A percentile compares a stretch with the other conserved stretches of the same genome.
These are phyloP conservation scores for Oryctes rhinoceros DNA, from an alignment of 1,140 invertebrate species.

Conservation along the genomic window DNA sequence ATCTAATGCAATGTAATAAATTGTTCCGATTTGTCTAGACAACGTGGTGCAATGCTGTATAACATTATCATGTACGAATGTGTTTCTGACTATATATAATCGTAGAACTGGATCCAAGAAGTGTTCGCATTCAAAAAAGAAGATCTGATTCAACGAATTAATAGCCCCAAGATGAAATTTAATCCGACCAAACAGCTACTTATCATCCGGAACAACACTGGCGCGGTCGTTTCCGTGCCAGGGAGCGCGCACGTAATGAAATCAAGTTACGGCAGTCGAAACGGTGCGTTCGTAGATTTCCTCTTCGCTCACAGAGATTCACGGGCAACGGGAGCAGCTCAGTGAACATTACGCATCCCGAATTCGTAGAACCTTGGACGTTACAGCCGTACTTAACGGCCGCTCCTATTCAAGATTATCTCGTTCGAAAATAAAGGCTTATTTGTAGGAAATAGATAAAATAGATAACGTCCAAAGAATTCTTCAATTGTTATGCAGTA, in stretches of 20 bases:
- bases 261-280: background rate
- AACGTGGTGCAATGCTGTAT: no score
- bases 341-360: background rate
- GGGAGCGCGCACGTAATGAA: background rate
- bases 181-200: conserved; percentile 4
- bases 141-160: background rate
- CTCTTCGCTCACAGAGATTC: background rate
- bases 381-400: no score
- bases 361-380: no score
- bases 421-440: no score
- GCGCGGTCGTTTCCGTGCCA: background rate
- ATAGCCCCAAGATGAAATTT: conserved; percentile 2
- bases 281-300: background rate
- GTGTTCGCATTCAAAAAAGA: background rate
- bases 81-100: background rate
- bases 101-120: background rate
- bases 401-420: no score
- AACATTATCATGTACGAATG: no score
- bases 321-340: background rate
- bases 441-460: no score
- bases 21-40: no score
- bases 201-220: background rate
- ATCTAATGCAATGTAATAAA: no score
- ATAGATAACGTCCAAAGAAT: no score
- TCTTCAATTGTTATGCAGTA: no score